phyloP scores from a whole-genome alignment of 2,113 vertebrate genomes.

The Hyperopisus bebe region DNA sequence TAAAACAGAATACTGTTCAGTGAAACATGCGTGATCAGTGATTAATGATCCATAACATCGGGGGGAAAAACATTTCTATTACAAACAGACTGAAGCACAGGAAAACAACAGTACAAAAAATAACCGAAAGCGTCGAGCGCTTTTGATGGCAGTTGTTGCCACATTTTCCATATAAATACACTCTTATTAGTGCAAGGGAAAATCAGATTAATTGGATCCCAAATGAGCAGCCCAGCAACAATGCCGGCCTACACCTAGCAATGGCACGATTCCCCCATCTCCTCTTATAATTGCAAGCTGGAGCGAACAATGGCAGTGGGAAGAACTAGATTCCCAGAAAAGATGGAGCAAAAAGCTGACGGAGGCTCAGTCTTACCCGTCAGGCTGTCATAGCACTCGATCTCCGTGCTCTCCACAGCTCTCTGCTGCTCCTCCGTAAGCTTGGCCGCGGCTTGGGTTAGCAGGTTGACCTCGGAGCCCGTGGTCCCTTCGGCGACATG shows the following conservation, averaged over 20 bases:
- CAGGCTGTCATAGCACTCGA: slow-evolving; percentile 86
- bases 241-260: slow-evolving; percentile 5
- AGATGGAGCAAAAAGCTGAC: background rate
- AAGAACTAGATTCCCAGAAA: too few species aligned
- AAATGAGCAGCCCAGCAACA: background rate
- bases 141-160: background rate
- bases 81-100: background rate
- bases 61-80: background rate
- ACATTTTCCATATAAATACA: background rate
- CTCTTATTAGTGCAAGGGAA: background rate
- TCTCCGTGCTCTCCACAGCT: slow-evolving; percentile 79
- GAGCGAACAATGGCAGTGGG: slow-evolving; percentile 33
- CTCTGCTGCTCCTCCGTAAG: slow-evolving; percentile 78
- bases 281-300: slow-evolving; percentile 21
- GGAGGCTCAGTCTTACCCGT: slow-evolving; percentile 61
- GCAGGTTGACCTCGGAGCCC: slow-evolving; percentile 62
- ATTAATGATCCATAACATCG: background rate
- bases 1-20: background rate
- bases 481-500: slow-evolving; percentile 64
- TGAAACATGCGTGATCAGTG: background rate
- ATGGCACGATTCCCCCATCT: background rate
- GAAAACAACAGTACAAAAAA: background rate
- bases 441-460: slow-evolving; percentile 53
- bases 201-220: background rate
- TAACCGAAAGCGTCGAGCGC: background rate